These are phyloP conservation scores for Cerastis rubricosa DNA, from an alignment of 2,888 invertebrate genomes.

Conservation along the genomic window DNA sequence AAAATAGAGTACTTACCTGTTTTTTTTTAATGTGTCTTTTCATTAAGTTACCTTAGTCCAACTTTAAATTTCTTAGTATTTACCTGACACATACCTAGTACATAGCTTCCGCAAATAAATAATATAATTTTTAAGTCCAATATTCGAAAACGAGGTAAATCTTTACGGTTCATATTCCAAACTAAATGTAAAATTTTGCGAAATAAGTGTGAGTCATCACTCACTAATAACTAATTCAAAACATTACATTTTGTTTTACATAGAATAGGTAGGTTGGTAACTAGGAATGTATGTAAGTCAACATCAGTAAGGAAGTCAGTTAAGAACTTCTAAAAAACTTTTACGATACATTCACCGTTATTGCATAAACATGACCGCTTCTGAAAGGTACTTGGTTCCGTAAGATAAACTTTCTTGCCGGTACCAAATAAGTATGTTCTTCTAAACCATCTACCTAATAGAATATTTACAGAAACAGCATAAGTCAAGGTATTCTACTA, in stretches of 20 bases:
- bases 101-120: not conserved
- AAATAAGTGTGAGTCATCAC: not conserved
- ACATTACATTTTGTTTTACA: slow-evolving; percentile 9
- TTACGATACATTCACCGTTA: slow-evolving; percentile 45
- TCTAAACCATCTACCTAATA: not conserved
- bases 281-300: not conserved
- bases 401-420: not conserved
- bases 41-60: not conserved
- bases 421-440: not conserved
- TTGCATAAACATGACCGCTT: slow-evolving; percentile 33
- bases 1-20: too few species aligned
- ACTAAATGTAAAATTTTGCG: not conserved
- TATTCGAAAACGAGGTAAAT: not conserved
- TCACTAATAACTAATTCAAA: not conserved
- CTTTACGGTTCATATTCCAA: not conserved
- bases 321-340: slow-evolving; percentile 6
- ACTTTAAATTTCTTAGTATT: not conserved
- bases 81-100: not conserved
- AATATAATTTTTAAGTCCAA: not conserved
- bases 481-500: not conserved
- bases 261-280: not conserved
- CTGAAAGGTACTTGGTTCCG: slow-evolving; percentile 11
- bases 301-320: slow-evolving; percentile 12
- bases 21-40: too few species aligned
- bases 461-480: not conserved